Conservation (phyloP, 2,797 vertebrate genomes). For the Poeciliopsis paucimaculata region DNA sequence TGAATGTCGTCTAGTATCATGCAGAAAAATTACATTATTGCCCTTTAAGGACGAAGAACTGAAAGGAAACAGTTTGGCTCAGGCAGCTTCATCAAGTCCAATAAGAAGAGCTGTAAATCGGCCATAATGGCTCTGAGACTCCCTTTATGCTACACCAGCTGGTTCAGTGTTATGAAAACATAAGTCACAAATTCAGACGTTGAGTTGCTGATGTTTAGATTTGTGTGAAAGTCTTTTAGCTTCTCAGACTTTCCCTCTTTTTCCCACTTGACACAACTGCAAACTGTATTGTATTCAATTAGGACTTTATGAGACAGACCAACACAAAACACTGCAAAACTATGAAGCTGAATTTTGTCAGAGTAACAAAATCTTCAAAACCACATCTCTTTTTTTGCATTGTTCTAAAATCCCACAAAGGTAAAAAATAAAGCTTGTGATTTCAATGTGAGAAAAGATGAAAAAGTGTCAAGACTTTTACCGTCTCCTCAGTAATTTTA, state of each 20-base stretch:
- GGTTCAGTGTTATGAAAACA: slow-evolving; percentile 15
- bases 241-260: neutral
- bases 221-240: neutral
- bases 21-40: neutral
- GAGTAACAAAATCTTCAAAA: neutral
- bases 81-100: slow-evolving; percentile 20
- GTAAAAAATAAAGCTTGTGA: neutral
- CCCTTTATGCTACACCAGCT: neutral
- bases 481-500: neutral
- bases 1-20: neutral
- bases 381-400: neutral
- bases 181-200: slow-evolving; percentile 3
- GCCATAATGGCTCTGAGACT: slow-evolving; percentile 19
- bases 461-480: neutral
- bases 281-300: neutral
- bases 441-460: neutral
- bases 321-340: neutral
- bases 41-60: neutral
- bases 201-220: slow-evolving; percentile 16
- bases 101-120: slow-evolving; percentile 25
- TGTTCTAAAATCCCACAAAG: neutral
- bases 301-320: neutral
- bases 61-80: slow-evolving; percentile 13
- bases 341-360: neutral
- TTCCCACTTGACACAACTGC: neutral